Evolutionary conservation across 2,797 vertebrate species (phyloP).

Genomic region (Poecilia wingei): DNA sequence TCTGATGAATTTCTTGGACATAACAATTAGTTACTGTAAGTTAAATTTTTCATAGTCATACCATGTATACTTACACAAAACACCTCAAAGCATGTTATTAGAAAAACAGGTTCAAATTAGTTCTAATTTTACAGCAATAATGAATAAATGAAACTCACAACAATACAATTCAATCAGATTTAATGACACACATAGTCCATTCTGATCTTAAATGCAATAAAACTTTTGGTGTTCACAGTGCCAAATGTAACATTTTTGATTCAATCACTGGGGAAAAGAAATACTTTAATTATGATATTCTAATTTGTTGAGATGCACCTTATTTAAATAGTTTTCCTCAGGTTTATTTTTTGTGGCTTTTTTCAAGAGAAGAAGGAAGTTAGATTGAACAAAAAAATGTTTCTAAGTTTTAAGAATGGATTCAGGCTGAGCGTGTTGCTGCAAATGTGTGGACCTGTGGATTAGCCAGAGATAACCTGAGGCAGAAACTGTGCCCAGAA

Average conservation of each 20-base stretch:
- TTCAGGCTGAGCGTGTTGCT: neutral
- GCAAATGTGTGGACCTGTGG: constrained; percentile 82
- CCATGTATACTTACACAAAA: neutral
- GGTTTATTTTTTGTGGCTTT: neutral
- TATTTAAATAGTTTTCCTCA: neutral
- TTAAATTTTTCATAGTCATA: neutral
- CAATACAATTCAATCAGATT: neutral
- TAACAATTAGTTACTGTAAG: neutral
- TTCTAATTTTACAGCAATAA: neutral
- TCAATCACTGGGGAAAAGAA: neutral
- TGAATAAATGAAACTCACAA: neutral
- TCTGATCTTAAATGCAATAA: neutral
- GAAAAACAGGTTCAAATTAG: neutral
- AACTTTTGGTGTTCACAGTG: neutral
- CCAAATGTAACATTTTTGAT: neutral
- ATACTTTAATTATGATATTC: neutral
- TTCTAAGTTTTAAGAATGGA: neutral
- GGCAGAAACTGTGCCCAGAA: constrained; percentile 79
- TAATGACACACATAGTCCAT: neutral
- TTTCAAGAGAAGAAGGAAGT: neutral
- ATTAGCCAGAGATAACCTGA: constrained; percentile 63
- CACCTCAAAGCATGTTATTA: neutral
- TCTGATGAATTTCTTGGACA: neutral
- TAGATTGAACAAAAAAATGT: neutral
- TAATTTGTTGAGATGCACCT: neutral